Evolutionary conservation across 2,113 vertebrate genomes (phyloP), one percentile per base, ranked within the genome.

Genomic region (Sorex fumeus): DNA sequence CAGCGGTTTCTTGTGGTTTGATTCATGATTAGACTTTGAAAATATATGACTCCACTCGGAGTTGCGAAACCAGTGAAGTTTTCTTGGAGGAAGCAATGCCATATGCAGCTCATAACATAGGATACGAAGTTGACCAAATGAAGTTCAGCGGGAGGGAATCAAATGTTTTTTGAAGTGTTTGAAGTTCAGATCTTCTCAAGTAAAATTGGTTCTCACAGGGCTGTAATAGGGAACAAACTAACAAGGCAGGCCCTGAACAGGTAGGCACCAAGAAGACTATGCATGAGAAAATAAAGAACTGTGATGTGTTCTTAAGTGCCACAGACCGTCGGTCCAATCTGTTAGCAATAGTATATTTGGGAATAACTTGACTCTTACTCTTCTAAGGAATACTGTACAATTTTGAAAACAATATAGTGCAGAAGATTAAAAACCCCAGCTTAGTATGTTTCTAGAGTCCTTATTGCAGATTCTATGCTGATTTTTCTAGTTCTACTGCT

Each of bases 381-480:
- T 34, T 25, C 19, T 62, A 30, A n/a, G 76, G n/a, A 34, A 12
- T 21, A n/a, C 76, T 34, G 81, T n/a, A 23, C 80, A 50, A 10
- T 40, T 47, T 16, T 72, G 60, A 62, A 80, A 32, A n/a, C 40
- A 6, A 11, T 40, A 19, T 7, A 28, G 12, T 12, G 0, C 3
- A 11, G 32, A 50, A 76, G 10, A 53, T 3, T 3, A 1, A 53
- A 84, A 36, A 10, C n/a, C 3, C 4, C 50, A 19, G 9, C 6
- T 78, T 67, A 8, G 0, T 21, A n/a, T 36, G 36, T 32, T 40
- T 11, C 40, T 12, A 15, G 1, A 18, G 9, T 1, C 2, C 5
- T 1, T 11, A 8, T 8, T 47, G n/a, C 13, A 21, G 15, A 23
- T 28, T 5, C 3, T 0, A 2, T n/a, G 0, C 15, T 19, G 18